Base-by-base conservation (phyloP, 2,888 invertebrate species). In the Clanis bilineata region DNA sequence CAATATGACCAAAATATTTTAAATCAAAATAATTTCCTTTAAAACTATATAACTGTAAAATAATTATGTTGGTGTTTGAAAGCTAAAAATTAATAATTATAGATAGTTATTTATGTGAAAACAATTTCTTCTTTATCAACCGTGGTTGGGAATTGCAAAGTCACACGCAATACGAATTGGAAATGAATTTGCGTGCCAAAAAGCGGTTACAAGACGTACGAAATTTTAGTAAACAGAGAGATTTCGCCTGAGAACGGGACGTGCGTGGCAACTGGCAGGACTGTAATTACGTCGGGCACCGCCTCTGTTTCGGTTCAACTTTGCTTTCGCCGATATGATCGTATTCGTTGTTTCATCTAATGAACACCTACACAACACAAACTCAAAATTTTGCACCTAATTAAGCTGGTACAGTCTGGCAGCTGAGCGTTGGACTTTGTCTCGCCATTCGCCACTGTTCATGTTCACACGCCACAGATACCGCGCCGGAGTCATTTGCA, bases 141-240 rank as follows among this genome's bases (percentile, higher is more conserved):
- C 83, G 76, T 79, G 72, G 75, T 82, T 80, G 82, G 83, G 83
- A 82, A 79, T 78, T 81, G 80, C 76, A 72, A 79, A 83, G 82
- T 82, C 80, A 80, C 90, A 90, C 86, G 89, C 89, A 76, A 88
- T 79, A 74, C 73, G 73, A 83, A 83, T 72, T 65, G 67, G 64
- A 73, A 77, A 79, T 69, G 72, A 80, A 51, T 85, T 89, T 74
- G 91, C 90, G 88, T 90, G 91, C 84, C 84, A 77, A 77, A 84
- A 82, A 84, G 82, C 83, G 78, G 83, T 90, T 86, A 84, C 82
- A 77, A 80, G 78, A 69, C 65, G 77, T 78, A 82, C 79, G 81
- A 85, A 85, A 82, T 80, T 85, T 86, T 78, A 72, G 86, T 81
- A 84, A 85, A 85, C 81, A 80, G 80, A 83, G 75, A 82, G 80